Evolutionary conservation across 2,888 invertebrate genomes (phyloP), one percentile per base, ranked within the genome.

Genomic region (Brassicogethes aeneus): DNA sequence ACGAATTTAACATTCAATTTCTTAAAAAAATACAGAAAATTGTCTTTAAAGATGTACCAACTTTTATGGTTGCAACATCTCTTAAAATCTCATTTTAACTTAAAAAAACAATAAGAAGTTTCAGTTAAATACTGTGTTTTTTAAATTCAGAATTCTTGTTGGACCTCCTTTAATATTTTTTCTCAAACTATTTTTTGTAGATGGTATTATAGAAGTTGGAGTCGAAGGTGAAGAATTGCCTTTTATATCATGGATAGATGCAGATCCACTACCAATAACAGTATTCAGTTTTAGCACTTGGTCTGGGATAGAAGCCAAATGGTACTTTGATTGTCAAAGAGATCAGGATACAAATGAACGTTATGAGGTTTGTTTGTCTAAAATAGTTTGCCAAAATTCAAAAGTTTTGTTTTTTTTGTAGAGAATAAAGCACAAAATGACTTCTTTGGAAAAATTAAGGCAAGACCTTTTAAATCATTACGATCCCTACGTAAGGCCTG

Each of bases 271-370:
- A n/a, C 69, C 70, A 1, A 68, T 85, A 12, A 73, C 72, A 48
- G 80, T 76, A 56, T 75, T 83, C 42, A 80, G 82, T 58, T 84
- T 85, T 48, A 78, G 80, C 10, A 73, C 81, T 0, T 85, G 82
- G 77, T 72, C 71, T 3, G 72, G 73, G 0, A 75, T 79, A 0
- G 76, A 78, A 51, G 80, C 80, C 0, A 80, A 79, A 55, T 82
- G 83, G 71, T 72, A 76, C 39, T 84, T 77, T 51, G 80, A 82
- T 57, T 85, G 85, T 51, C 72, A 74, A 3, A 50, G 62, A 33
- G 64, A 69, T 1, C 60, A 39, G 30, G 37, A 37, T 34, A 36
- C 37, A 17, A 45, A 49, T 36, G 23, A 23, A n/a, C 12, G 7
- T 13, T 13, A 7, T 33, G n/a, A 33, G 7, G 33, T 14, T 3